Base-by-base conservation (phyloP, 2,888 invertebrate genomes). In the Cerastis rubricosa region DNA sequence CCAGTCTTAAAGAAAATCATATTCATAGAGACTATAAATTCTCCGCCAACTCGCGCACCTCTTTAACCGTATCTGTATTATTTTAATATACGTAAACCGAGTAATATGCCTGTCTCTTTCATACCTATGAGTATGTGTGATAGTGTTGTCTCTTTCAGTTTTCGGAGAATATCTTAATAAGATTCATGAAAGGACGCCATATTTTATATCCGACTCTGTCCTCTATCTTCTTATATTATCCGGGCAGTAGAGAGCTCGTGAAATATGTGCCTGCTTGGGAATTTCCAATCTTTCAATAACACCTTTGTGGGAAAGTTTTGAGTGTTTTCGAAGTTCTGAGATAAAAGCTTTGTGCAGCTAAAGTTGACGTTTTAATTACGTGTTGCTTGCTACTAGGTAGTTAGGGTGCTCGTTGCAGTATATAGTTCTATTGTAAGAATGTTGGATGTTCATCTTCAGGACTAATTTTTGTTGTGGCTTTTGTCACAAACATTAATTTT, bases 101-200 rank as follows among this genome's bases (percentile, higher is more conserved):
- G 92, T 91, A 90, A 89, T 82, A 87, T 80, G 47, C 85, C 84
- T 84, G 86, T 93, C 93, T 88, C 87, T 61, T 86, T 93, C 90
- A n/a, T 80, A 51, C 89, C 45, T 51, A 14, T 0, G 7, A 4
- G 75, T 78, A 83, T 86, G 77, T 81, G 40, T 66, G 81, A 90
- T 93, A 88, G 89, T 90, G 90, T 84, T 87, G 80, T 95, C 96
- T 88, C 93, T 85, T 87, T 96, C 96, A 80, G 94, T 97, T 97
- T 97, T 97, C 94, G 97, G 96, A 97, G 97, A 97, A 97, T 98
- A 98, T 97, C 97, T 97, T 98, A 98, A 98, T 98, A 98, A 98
- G 98, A 98, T 98, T 98, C 98, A 98, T 98, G 98, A 98, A 98
- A 98, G 98, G 97, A 97, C 97, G 97, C 97, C 97, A 98, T 98